Evolutionary conservation across 2,888 invertebrate species (phyloP), one percentile per base, ranked within the genome.

Genomic region (Marasmarcha lunaedactyla): DNA sequence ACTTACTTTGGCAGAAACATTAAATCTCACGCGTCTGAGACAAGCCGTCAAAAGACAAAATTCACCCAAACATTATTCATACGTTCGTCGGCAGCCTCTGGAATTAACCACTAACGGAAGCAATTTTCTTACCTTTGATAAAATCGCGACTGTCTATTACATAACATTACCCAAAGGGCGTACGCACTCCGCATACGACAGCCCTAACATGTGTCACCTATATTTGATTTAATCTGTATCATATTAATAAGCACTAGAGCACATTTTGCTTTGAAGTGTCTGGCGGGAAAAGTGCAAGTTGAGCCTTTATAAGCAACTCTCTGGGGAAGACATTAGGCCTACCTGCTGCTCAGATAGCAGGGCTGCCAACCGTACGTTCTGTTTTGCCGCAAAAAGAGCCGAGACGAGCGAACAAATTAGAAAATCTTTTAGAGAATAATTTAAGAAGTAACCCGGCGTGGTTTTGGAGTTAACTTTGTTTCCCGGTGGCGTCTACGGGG

Each of bases 81-180:
- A 62, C 71, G 67, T 69, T 63, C 59, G 61, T 55, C 59, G 49
- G 57, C 52, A 57, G 20, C 20, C 7, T 20, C 58, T 55, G 55
- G 67, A 72, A 78, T 77, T 71, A 74, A 70, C 71, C 70, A 71
- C 69, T 73, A 73, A 72, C 73, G 63, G 68, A 76, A 77, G 76
- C 78, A 83, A 79, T 83, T 79, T 79, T 78, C 72, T 77, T 81
- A 81, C 81, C 81, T 83, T 81, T 83, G 79, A 81, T 78, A 74
- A 74, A 83, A 83, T 81, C 79, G 72, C 71, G 63, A 54, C 57
- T 65, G 67, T 73, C 71, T 74, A 77, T 78, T 79, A 79, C 72
- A 71, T 72, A 72, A 81, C 81, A 78, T 81, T 72, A 76, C 81
- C 78, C 79, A 70, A 68, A 78, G 77, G 81, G 71, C 77, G 62